Evolutionary conservation across 2,113 vertebrate genomes (phyloP).

Genomic region (Numenius arquata): DNA sequence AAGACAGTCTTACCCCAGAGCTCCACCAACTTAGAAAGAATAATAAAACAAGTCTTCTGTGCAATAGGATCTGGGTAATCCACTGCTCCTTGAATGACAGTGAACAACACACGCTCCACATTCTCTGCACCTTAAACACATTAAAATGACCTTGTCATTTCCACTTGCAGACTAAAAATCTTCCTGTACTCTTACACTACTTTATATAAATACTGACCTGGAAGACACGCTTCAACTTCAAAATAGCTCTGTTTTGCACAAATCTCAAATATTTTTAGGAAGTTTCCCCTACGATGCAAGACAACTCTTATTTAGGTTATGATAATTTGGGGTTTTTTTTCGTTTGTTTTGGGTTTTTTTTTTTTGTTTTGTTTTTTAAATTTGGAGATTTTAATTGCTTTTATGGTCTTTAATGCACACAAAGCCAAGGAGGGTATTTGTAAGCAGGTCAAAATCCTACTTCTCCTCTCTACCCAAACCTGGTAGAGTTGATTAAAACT

Average conservation of each 20-base stretch:
- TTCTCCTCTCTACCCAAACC: not conserved
- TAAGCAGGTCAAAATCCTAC: not conserved
- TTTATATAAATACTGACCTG: conserved; percentile 26
- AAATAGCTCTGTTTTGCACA: conserved; percentile 43
- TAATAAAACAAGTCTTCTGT: conserved; percentile 97
- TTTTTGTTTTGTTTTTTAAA: not conserved
- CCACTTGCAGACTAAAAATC: not conserved
- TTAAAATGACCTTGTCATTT: not conserved
- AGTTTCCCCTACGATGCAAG: conserved; percentile 43
- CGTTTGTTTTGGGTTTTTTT: too few species aligned
- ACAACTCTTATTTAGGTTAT: conserved; percentile 36
- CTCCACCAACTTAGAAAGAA: conserved; percentile 92
- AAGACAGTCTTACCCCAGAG: conserved; percentile 85
- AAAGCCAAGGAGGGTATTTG: not conserved
- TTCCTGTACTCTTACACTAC: not conserved
- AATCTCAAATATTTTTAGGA: conserved; percentile 42
- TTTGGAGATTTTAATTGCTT: not conserved
- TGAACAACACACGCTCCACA: conserved; percentile 91
- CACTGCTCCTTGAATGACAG: conserved; percentile 95
- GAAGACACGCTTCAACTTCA: conserved; percentile 40
- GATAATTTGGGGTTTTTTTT: not conserved
- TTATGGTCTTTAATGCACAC: not conserved
- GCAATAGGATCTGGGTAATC: conserved; percentile 96
- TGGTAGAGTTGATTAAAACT: not conserved
- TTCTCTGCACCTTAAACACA: conserved; percentile 83